Conservation (phyloP, 2,888 invertebrate genomes). For the Pollenia griseotomentosa region DNA sequence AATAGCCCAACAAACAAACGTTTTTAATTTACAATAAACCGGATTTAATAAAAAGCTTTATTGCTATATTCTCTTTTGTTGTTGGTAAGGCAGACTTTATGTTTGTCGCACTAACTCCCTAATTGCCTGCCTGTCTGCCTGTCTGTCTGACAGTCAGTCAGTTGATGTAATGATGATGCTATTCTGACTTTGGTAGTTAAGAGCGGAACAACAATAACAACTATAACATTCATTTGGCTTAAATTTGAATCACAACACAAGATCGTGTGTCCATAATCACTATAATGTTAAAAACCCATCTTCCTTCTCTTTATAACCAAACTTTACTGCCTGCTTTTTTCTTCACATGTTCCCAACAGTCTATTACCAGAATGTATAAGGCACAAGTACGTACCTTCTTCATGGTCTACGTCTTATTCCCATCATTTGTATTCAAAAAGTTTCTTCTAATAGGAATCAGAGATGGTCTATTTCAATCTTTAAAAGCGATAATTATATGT, state of each 20-base stretch:
- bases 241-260: conserved; percentile 75
- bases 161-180: conserved; percentile 26
- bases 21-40: conserved; percentile 70
- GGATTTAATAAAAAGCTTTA: conserved; percentile 68
- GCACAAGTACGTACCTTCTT: neutral
- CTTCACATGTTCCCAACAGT: neutral
- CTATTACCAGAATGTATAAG: conserved; percentile 6
- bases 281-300: conserved; percentile 81
- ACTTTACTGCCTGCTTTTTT: conserved; percentile 18
- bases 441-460: conserved; percentile 18
- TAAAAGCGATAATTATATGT: neutral
- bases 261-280: conserved; percentile 83
- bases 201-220: conserved; percentile 23
- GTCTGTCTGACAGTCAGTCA: conserved; percentile 27
- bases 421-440: conserved; percentile 46
- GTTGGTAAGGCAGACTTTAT: conserved; percentile 15
- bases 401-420: conserved; percentile 35
- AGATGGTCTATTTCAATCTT: neutral
- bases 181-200: conserved; percentile 12
- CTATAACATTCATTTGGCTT: conserved; percentile 47
- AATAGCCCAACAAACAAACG: conserved; percentile 40
- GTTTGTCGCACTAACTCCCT: conserved; percentile 16
- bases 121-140: conserved; percentile 6
- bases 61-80: conserved; percentile 7
- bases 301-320: conserved; percentile 66